phyloP scores from a whole-genome alignment of 2,113 vertebrate species.

The Polypterus senegalus region DNA sequence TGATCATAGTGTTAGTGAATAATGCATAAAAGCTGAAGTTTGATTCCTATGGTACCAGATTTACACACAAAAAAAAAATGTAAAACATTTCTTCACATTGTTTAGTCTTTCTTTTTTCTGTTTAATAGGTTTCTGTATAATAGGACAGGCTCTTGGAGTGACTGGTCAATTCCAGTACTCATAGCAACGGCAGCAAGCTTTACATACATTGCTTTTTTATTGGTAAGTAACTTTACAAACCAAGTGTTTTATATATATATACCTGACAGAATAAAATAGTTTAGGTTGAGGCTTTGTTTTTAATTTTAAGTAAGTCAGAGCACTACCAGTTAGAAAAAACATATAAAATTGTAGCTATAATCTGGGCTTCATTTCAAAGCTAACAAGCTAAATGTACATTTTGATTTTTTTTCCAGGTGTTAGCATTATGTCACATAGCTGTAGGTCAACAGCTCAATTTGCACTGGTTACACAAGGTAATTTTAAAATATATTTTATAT shows the following conservation, averaged over 20 bases:
- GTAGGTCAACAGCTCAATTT: conserved; percentile 90
- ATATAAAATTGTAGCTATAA: too few species aligned
- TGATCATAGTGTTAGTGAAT: too few species aligned
- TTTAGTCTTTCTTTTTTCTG: background rate
- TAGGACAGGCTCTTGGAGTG: conserved; percentile 77
- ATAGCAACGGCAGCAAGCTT: conserved; percentile 70
- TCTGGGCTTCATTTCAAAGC: too few species aligned
- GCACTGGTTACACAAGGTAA: conserved; percentile 97
- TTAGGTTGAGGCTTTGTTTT: too few species aligned
- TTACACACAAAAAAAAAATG: too few species aligned
- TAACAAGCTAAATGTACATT: background rate
- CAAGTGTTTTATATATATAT: background rate
- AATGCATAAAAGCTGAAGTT: too few species aligned
- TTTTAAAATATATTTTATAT: too few species aligned
- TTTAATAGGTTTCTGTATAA: conserved; percentile 81
- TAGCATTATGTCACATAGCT: conserved; percentile 83
- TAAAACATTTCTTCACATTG: too few species aligned
- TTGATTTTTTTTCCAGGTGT: conserved; percentile 48
- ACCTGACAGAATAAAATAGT: too few species aligned
- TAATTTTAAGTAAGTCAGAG: too few species aligned
- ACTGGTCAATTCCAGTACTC: conserved; percentile 80
- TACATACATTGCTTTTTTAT: conserved; percentile 69
- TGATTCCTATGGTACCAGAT: too few species aligned
- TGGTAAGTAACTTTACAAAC: conserved; percentile 47
- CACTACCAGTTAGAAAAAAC: too few species aligned